phyloP scores from a whole-genome alignment of 2,113 vertebrate genomes.

The Peromyscus leucopus region DNA sequence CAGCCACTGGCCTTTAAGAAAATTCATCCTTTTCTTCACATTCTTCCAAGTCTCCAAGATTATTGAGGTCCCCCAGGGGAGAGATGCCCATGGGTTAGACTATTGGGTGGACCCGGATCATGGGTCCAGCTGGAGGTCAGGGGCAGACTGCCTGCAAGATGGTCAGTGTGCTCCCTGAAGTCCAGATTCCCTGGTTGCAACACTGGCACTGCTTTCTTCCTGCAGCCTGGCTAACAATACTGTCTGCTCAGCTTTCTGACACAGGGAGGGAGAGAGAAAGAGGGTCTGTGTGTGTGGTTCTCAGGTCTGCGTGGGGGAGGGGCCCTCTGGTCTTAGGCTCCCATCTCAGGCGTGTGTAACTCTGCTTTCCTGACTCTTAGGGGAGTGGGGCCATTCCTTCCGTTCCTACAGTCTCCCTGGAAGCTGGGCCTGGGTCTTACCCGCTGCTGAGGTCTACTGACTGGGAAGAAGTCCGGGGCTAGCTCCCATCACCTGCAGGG shows the following conservation, averaged over 20 bases:
- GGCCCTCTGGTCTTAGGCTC: background rate
- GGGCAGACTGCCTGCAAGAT: background rate
- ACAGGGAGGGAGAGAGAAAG: background rate
- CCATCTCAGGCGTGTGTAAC: background rate
- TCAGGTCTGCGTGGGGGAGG: background rate
- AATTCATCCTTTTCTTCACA: background rate
- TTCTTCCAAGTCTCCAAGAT: background rate
- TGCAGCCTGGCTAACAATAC: background rate
- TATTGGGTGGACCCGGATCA: background rate
- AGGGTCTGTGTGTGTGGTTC: conserved; percentile 9
- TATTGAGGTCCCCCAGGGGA: background rate
- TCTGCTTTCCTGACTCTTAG: background rate
- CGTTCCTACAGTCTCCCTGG: background rate
- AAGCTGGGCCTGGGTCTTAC: background rate
- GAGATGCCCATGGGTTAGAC: background rate
- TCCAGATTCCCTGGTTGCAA: conserved; percentile 13
- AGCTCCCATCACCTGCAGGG: background rate
- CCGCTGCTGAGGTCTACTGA: background rate
- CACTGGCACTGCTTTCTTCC: conserved; percentile 40
- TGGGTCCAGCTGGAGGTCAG: background rate
- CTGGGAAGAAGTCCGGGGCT: background rate
- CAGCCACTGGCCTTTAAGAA: conserved; percentile 20
- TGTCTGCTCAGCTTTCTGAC: conserved; percentile 36
- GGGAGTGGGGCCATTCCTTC: conserved; percentile 7
- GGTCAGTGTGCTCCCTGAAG: background rate